These are phyloP conservation scores for Tigriopus californicus DNA, from an alignment of 2,888 invertebrate genomes.

Conservation along the genomic window DNA sequence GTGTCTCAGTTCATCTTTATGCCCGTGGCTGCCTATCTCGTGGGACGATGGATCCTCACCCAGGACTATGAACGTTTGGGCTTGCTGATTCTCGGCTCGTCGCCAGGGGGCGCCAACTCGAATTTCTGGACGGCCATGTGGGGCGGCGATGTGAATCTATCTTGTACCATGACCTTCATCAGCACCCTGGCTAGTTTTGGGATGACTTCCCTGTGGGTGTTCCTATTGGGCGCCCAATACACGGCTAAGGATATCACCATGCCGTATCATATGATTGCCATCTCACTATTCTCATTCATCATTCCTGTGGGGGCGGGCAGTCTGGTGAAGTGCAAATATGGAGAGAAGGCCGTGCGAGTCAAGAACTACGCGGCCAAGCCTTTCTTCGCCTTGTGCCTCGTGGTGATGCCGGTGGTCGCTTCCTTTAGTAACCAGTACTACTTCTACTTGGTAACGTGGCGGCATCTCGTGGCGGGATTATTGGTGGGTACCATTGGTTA, in stretches of 20 bases:
- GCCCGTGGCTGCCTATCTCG: neutral
- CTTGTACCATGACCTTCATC: neutral
- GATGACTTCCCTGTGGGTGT: neutral
- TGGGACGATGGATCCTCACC: neutral
- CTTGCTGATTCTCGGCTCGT: neutral
- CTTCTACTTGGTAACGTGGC: constrained; percentile 7
- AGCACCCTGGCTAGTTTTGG: neutral
- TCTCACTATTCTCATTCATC: no score
- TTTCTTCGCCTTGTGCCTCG: neutral
- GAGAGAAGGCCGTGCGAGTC: no score
- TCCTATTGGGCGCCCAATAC: neutral
- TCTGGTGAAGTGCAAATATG: no score
- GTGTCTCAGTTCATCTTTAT: neutral
- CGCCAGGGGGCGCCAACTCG: neutral
- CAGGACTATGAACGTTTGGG: neutral
- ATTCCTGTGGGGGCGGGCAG: no score
- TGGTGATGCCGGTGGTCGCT: neutral
- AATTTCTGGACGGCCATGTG: constrained; percentile 1
- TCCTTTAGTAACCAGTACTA: neutral
- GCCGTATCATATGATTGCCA: no score
- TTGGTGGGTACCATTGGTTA: neutral
- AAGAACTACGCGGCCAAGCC: neutral
- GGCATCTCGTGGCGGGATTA: neutral
- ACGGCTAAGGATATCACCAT: no score
- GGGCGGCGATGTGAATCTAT: neutral